Evolutionary conservation across 2,797 vertebrate genomes (phyloP), one percentile per base, ranked within the genome.

Genomic region (Trachops cirrhosus): DNA sequence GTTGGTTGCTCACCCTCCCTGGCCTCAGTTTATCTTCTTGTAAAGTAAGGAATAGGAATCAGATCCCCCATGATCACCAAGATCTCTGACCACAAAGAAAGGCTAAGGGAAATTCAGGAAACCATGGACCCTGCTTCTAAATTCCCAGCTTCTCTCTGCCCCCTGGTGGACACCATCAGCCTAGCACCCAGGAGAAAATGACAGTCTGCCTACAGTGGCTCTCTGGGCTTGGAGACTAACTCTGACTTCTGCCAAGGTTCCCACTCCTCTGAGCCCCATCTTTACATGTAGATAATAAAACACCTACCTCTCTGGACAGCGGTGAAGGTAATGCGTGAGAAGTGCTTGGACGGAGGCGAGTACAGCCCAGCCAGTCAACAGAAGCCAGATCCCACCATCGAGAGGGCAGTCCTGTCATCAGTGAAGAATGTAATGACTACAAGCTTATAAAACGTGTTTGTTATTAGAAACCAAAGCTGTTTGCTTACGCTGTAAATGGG

Each of bases 111-210:
- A 90, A 52, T 90, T 91, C 37, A 44, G 84, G 50, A 78, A 86
- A 73, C 50, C 21, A 2, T 6, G 70, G 26, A 46, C 22, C 39
- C 34, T 21, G 50, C 44, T 54, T 52, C 74, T 90, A 50, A 62
- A 96, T 93, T 83, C 39, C 54, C 34, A 57, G 73, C 75, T 85
- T 87, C 41, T 57, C 22, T 91, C 94, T 97, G 94, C 92, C 94
- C 84, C 67, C 97, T 97, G 67, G 95, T 93, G 97, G 95, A 39
- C n/a, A 29, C 4, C 3, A 29, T 29, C 62, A 78, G 87, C 82
- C 41, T 46, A 88, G 82, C 90, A 88, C 8, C 44, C 32, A 1
- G 16, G 75, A 41, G 44, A 8, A 82, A 62, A 44, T 18, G 14
- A n/a, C 3, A 5, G 74, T 19, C 24, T 6, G 34, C 41, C 24